Base-by-base conservation (phyloP, 2,113 vertebrate species). In the Leucopternis melanops region DNA sequence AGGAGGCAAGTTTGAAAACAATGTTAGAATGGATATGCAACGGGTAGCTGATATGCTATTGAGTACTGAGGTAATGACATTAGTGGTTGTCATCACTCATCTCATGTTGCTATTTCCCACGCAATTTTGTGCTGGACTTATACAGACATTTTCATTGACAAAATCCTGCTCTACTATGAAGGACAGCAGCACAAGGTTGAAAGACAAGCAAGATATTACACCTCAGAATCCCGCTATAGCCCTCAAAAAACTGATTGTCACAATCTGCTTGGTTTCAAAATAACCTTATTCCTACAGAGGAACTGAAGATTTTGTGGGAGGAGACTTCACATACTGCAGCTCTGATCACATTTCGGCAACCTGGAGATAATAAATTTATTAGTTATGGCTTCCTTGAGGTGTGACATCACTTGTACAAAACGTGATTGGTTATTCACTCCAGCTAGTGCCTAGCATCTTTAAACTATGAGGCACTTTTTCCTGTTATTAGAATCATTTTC, bases 391-490 rank as follows among this genome's bases (percentile, higher is more conserved):
- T 98, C 95, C 98, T 97, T 84, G 94, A 97, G 95, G 97, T 92
- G 86, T 96, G 92, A 96, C 97, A 87, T 97, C 97, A 71, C 97
- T 92, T 74, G 19, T 94, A 97, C 96, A 96, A 98, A 97, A 95
- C 97, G 92, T 82, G 90, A 90, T 63, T 89, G 75, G 84, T 96
- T 67, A 75, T 91, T 98, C 93, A 96, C 97, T 98, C 97, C 97
- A 96, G 95, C 97, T 87, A 98, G 98, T 99, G 99, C 99, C 99
- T 98, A 98, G 97, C 97, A 97, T 98, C 96, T 96, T 97, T 97
- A 98, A 95, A 98, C 93, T 97, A 95, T 10, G 98, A 99, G 99
- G 99, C 99, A 99, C 99, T 99, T 99, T 98, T 97, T 98, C 98
- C 98, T 98, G 96, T 97, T 97, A 98, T 97, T 98, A 97, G 98